Conservation (phyloP, 2,113 vertebrate species). For the Bubo scandiacus region DNA sequence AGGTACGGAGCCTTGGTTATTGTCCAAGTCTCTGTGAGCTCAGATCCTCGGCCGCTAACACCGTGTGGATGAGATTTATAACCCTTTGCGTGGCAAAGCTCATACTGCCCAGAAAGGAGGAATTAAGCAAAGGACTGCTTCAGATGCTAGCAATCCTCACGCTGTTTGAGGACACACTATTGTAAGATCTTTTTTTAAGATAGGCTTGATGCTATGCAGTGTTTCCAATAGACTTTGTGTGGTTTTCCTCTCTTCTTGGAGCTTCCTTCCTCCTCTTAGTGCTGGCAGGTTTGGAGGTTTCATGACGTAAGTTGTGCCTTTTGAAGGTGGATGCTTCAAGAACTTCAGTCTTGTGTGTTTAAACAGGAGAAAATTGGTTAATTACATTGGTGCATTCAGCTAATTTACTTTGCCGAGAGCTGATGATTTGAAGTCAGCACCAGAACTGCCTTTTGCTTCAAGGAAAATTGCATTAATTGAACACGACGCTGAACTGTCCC, state of each 20-base stretch:
- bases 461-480: neutral
- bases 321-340: conserved; percentile 28
- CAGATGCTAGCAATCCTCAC: neutral
- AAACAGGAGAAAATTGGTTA: conserved; percentile 10
- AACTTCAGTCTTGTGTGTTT: neutral
- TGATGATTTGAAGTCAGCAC: neutral
- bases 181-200: neutral
- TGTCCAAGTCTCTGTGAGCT: neutral
- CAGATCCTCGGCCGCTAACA: fast-evolving
- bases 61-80: fast-evolving
- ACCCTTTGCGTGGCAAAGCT: neutral
- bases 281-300: conserved; percentile 15
- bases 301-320: neutral
- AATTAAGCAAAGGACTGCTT: neutral
- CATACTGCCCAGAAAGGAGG: neutral
- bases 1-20: neutral
- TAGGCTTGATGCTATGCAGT: neutral
- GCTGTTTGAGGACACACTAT: fast-evolving
- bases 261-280: conserved; percentile 20
- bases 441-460: neutral
- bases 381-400: neutral
- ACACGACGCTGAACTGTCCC: neutral
- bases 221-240: neutral
- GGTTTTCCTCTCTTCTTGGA: conserved; percentile 45
- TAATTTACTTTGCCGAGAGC: neutral